Conservation (phyloP, 2,797 vertebrate species). For the Euphonia xanthogaster region DNA sequence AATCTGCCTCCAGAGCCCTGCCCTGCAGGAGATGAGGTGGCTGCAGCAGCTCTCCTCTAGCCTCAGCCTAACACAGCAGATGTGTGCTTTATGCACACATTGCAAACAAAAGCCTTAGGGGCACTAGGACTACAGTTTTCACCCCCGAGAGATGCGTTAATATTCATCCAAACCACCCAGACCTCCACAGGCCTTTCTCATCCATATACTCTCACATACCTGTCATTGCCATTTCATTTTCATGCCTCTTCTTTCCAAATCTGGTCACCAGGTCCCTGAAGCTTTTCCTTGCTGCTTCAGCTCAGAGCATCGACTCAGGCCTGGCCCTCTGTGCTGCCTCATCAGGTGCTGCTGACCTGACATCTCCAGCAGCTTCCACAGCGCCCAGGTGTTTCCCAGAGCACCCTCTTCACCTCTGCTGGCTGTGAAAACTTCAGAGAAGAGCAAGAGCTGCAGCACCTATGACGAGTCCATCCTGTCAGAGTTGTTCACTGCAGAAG, state of each 20-base stretch:
- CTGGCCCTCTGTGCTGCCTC: background rate
- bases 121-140: background rate
- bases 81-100: background rate
- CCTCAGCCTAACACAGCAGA: background rate
- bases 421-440: background rate
- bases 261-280: background rate
- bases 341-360: background rate
- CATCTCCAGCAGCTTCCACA: background rate
- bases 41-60: background rate
- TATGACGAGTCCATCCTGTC: rapidly evolving
- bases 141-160: rapidly evolving
- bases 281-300: background rate
- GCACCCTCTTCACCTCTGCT: background rate
- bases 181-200: background rate
- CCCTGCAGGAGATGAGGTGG: background rate
- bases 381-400: background rate
- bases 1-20: background rate
- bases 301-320: rapidly evolving
- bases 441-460: background rate
- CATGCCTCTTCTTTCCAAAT: background rate
- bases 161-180: background rate
- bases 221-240: background rate
- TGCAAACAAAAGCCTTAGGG: background rate
- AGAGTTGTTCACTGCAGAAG: background rate
- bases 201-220: background rate